Conservation (phyloP, 2,797 vertebrate species). For the Choloepus didactylus region DNA sequence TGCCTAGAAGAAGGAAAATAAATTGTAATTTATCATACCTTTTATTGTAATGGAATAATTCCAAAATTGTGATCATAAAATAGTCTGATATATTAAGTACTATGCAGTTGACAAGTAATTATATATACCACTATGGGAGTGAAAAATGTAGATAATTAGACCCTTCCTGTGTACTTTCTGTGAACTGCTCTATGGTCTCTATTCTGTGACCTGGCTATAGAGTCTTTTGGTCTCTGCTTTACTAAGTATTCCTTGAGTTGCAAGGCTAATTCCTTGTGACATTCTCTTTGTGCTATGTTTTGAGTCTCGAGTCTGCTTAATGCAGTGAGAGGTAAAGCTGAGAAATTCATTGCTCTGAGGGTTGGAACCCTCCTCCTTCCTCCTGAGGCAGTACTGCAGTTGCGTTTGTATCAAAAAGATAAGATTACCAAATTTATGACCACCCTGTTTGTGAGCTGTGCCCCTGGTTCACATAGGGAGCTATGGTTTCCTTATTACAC, state of each 20-base stretch:
- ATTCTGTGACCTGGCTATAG: not conserved
- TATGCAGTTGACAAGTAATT: not conserved
- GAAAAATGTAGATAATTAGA: not conserved
- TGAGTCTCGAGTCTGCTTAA: constrained; percentile 11
- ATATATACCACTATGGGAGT: not conserved
- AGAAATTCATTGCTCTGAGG: constrained; percentile 25
- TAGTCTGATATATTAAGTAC: not conserved
- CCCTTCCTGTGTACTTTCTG: constrained; percentile 1
- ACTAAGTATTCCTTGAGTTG: not conserved
- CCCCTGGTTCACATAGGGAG: not conserved
- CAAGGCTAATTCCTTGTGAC: not conserved
- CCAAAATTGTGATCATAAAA: constrained; percentile 46
- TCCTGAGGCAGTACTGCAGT: not conserved
- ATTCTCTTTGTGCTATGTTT: constrained; percentile 39
- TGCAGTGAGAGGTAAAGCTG: constrained; percentile 38
- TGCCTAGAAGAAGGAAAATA: constrained; percentile 20
- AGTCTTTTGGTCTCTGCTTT: not conserved
- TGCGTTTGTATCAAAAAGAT: constrained; percentile 19
- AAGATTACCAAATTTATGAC: not conserved
- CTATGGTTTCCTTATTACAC: not conserved
- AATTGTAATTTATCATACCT: constrained; percentile 18
- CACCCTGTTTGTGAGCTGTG: constrained; percentile 4
- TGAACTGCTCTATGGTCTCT: not conserved
- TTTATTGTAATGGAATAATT: constrained; percentile 48
- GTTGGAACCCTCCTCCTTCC: constrained; percentile 24